Evolutionary conservation across 2,797 vertebrate genomes (phyloP).

Genomic region (Spatula clypeata): DNA sequence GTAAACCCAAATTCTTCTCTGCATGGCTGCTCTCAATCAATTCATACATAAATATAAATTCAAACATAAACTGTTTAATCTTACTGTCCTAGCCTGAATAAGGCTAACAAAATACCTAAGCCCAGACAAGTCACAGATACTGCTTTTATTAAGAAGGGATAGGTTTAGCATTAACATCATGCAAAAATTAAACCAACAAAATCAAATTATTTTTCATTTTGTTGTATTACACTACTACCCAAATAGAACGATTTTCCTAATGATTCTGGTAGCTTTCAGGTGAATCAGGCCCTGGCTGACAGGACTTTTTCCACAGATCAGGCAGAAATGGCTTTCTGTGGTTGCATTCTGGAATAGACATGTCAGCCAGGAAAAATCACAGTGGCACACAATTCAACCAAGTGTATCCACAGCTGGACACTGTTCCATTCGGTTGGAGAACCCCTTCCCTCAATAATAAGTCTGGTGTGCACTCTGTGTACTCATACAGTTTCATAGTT

Average conservation of each 20-base stretch:
- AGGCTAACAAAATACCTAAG: neutral
- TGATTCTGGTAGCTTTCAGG: neutral
- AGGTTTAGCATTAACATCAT: neutral
- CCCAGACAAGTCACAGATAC: neutral
- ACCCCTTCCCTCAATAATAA: neutral
- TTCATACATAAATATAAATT: neutral
- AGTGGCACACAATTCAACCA: rapidly evolving
- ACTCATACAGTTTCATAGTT: neutral
- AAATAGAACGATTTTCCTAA: rapidly evolving
- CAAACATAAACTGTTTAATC: neutral
- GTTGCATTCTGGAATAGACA: neutral
- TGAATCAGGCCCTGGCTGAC: neutral
- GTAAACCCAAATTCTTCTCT: neutral
- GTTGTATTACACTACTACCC: neutral
- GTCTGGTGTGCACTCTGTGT: rapidly evolving
- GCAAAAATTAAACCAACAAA: neutral
- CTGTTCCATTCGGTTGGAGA: neutral
- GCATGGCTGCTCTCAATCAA: neutral
- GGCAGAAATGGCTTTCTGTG: neutral
- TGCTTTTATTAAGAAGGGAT: rapidly evolving
- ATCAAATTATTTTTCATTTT: neutral
- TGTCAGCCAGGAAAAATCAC: neutral
- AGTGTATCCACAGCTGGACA: neutral
- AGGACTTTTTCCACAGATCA: neutral
- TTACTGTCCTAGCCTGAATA: neutral